Conservation (phyloP, 1,140 invertebrate genomes). For the Coelopa frigida region DNA sequence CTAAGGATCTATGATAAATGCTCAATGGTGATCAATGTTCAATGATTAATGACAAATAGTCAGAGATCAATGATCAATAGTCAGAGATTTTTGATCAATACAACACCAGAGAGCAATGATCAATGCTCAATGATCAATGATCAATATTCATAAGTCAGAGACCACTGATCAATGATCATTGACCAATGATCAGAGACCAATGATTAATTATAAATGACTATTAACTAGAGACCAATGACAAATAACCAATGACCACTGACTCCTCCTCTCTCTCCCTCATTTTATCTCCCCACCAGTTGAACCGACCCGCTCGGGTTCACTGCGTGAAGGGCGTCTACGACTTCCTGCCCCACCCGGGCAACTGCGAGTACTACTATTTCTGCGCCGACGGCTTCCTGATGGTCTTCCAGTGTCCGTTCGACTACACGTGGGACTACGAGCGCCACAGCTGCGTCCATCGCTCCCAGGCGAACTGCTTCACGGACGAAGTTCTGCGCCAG, state of each 20-base stretch:
- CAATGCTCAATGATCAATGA: too few relatives aligned
- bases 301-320: constrained; percentile 6
- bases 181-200: too few relatives aligned
- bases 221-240: too few relatives aligned
- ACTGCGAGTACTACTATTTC: constrained; percentile 28
- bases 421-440: constrained; percentile 24
- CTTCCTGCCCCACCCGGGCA: constrained; percentile 21
- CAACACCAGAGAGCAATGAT: too few relatives aligned
- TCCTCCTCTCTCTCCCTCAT: background rate
- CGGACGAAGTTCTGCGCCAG: background rate
- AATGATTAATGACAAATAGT: too few relatives aligned
- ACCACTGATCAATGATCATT: too few relatives aligned
- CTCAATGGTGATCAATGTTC: too few relatives aligned
- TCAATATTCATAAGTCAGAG: too few relatives aligned
- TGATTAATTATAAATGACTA: too few relatives aligned
- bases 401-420: constrained; percentile 20
- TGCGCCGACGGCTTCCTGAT: constrained; percentile 24
- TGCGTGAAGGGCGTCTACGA: constrained; percentile 22
- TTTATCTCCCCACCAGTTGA: constrained; percentile 2
- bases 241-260: too few relatives aligned
- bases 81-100: too few relatives aligned
- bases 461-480: constrained; percentile 13
- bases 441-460: constrained; percentile 19
- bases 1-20: background rate
- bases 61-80: too few relatives aligned